Conservation (phyloP, 2,888 invertebrate species). For the Opisthograptis luteolata region DNA sequence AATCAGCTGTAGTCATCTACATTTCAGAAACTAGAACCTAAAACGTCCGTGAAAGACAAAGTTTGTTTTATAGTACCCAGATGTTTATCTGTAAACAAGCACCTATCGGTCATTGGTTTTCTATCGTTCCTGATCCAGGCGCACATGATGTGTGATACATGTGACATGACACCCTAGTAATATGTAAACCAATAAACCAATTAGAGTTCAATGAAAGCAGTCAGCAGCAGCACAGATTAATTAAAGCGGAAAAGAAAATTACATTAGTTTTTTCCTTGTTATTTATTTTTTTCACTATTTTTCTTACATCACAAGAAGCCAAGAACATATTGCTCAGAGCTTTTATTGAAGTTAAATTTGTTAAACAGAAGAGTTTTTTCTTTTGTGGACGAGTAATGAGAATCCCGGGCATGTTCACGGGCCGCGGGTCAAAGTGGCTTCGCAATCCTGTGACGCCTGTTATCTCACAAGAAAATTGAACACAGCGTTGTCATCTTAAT, state of each 20-base stretch:
- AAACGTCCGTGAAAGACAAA: too few relatives aligned
- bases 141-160: too few relatives aligned
- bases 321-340: conserved; percentile 6
- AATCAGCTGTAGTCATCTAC: too few relatives aligned
- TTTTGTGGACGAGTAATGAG: conserved; percentile 68
- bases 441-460: conserved; percentile 67
- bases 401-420: conserved; percentile 72
- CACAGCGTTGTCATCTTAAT: conserved; percentile 77
- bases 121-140: too few relatives aligned
- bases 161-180: too few relatives aligned
- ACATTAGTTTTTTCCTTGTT: not conserved
- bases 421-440: conserved; percentile 76
- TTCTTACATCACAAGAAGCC: not conserved
- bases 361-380: conserved; percentile 61
- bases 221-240: not conserved
- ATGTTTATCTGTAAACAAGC: too few relatives aligned
- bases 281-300: not conserved
- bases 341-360: conserved; percentile 27
- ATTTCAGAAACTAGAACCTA: too few relatives aligned
- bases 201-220: not conserved
- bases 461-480: conserved; percentile 65
- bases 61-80: too few relatives aligned
- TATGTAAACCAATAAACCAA: too few relatives aligned
- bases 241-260: not conserved
- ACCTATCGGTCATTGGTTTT: too few relatives aligned